phyloP scores from a whole-genome alignment of 2,113 vertebrate species.

The Callopanchax toddi region DNA sequence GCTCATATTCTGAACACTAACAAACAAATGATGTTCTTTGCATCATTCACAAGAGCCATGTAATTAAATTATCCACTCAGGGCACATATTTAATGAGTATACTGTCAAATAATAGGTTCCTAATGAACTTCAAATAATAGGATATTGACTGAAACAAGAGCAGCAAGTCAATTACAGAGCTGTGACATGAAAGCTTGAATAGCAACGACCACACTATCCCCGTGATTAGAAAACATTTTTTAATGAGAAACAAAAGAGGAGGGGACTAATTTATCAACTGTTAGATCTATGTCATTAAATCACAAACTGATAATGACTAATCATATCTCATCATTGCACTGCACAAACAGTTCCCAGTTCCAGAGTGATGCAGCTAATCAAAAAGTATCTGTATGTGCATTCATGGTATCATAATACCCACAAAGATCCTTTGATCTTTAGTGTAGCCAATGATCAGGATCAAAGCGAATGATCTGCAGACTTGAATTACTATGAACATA shows the following conservation, averaged over 20 bases:
- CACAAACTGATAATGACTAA: conserved; percentile 20
- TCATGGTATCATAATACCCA: conserved; percentile 48
- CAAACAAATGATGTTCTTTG: conserved; percentile 14
- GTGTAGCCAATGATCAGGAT: conserved; percentile 53
- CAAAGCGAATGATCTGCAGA: conserved; percentile 53
- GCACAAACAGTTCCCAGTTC: conserved; percentile 32
- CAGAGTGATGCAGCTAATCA: conserved; percentile 60
- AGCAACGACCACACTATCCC: conserved; percentile 4
- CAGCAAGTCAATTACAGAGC: conserved; percentile 41
- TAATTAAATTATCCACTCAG: conserved; percentile 31
- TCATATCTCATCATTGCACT: conserved; percentile 12
- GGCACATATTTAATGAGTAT: conserved; percentile 44
- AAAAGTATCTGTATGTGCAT: conserved; percentile 67
- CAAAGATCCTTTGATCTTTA: conserved; percentile 63
- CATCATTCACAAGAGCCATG: conserved; percentile 2
- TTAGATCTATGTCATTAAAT: conserved; percentile 32
- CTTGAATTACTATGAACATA: conserved; percentile 26
- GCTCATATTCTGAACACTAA: not conserved
- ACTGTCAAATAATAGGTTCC: conserved; percentile 47
- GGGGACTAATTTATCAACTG: conserved; percentile 20
- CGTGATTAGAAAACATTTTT: conserved; percentile 23
- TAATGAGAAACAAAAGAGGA: conserved; percentile 18
- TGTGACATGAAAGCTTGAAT: conserved; percentile 35
- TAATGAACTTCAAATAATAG: conserved; percentile 56
- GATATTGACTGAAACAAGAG: conserved; percentile 48